Percentiles rank a stretch among this genome's conserved stretches.
Evolutionary conservation across 2,797 vertebrate genomes (phyloP).

Genomic region (Acipenser transmontanus): DNA sequence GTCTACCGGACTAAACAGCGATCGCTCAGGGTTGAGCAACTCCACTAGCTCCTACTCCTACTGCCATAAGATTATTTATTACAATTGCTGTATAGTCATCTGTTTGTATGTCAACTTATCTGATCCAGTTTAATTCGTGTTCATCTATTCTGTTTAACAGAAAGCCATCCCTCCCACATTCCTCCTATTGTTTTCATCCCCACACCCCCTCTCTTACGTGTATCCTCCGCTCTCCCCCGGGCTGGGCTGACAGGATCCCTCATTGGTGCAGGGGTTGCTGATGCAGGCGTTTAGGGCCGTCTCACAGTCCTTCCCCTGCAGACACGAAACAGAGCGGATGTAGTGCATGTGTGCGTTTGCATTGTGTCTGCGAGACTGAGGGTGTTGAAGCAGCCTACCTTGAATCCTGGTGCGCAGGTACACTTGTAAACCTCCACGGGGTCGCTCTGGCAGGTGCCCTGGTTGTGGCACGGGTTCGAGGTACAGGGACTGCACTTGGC

Average conservation of each 20-base stretch:
- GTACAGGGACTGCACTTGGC: conserved; percentile 91
- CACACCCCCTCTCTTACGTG: conserved; percentile 57
- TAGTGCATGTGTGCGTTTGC: background rate
- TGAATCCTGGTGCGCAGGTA: conserved; percentile 69
- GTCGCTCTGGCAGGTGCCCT: conserved; percentile 75
- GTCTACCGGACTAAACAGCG: too few species aligned
- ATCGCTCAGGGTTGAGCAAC: too few species aligned
- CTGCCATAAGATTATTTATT: too few species aligned
- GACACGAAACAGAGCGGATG: background rate
- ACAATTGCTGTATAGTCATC: too few species aligned
- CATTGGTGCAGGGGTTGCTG: conserved; percentile 79
- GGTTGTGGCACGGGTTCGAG: conserved; percentile 82
- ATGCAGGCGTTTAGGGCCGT: conserved; percentile 72
- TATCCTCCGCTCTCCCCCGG: conserved; percentile 52
- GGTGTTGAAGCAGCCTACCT: conserved; percentile 58
- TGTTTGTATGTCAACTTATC: too few species aligned
- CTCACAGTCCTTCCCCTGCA: conserved; percentile 84
- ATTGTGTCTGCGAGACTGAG: background rate
- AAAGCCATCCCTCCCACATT: too few species aligned
- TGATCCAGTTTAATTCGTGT: too few species aligned
- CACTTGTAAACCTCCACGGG: conserved; percentile 75
- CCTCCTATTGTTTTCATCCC: background rate
- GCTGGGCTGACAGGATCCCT: conserved; percentile 70
- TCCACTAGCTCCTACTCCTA: background rate
- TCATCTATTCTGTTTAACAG: too few species aligned